Percentiles rank a stretch among this genome's conserved stretches.
phyloP scores from a whole-genome alignment of 2,113 vertebrate species.

The Pollimyrus isidori region DNA sequence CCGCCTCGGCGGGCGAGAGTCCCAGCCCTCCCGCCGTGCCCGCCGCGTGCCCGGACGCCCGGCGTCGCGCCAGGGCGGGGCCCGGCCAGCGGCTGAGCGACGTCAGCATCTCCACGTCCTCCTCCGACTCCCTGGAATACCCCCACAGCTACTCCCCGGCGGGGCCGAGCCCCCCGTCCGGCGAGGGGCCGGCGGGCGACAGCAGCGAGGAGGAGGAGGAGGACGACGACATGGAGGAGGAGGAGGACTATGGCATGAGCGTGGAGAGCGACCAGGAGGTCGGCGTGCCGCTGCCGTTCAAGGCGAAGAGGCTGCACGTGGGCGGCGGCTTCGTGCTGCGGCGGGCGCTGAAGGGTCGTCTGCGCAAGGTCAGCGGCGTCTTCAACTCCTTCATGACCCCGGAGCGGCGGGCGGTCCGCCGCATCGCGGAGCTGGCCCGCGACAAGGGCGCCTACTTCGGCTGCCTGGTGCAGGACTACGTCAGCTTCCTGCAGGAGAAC shows the following conservation, averaged over 20 bases:
- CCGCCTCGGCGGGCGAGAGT: constrained; percentile 23
- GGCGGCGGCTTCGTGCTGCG: constrained; percentile 73
- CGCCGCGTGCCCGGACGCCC: constrained; percentile 34
- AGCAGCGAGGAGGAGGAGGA: constrained; percentile 67
- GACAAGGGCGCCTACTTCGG: constrained; percentile 90
- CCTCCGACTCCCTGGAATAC: constrained; percentile 81
- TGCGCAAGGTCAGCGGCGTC: constrained; percentile 82
- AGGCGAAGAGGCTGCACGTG: constrained; percentile 63
- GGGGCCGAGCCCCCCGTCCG: constrained; percentile 50
- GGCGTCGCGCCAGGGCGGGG: constrained; percentile 68
- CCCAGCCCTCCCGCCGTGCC: constrained; percentile 16
- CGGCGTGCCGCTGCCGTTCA: constrained; percentile 68
- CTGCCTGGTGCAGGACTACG: constrained; percentile 87
- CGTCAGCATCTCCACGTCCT: constrained; percentile 90
- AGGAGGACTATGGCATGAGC: constrained; percentile 77
- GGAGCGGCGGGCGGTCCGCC: constrained; percentile 76
- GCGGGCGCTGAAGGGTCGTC: constrained; percentile 76
- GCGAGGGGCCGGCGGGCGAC: constrained; percentile 63
- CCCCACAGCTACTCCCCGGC: constrained; percentile 70
- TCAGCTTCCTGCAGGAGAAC: constrained; percentile 89
- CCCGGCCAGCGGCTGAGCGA: constrained; percentile 77
- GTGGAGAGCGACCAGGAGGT: constrained; percentile 80
- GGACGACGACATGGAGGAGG: constrained; percentile 64
- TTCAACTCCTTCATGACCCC: constrained; percentile 87
- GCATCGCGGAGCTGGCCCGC: constrained; percentile 74